Evolutionary conservation across 2,888 invertebrate genomes (phyloP).

Genomic region (Eucera pruinosa): DNA sequence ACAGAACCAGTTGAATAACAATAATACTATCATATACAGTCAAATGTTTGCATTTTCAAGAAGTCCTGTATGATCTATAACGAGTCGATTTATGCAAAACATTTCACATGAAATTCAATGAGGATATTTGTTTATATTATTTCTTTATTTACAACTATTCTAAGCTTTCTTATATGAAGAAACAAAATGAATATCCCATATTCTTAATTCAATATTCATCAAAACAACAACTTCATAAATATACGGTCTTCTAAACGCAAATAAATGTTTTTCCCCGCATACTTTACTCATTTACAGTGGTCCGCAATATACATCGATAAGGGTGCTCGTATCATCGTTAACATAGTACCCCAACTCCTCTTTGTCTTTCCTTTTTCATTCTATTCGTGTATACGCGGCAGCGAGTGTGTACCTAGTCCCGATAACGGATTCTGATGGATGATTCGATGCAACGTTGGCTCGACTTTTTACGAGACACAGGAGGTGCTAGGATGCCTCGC

Average conservation of each 20-base stretch:
- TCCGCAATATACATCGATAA: conserved; percentile 26
- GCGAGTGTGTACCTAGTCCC: not conserved
- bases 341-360: conserved; percentile 18
- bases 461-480: conserved; percentile 54
- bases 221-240: not conserved
- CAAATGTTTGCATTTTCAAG: too few relatives aligned
- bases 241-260: not conserved
- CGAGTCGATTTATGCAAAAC: too few relatives aligned
- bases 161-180: too few relatives aligned
- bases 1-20: too few relatives aligned
- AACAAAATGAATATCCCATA: too few relatives aligned
- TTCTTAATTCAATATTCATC: too few relatives aligned
- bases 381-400: not conserved
- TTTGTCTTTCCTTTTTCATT: not conserved
- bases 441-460: conserved; percentile 46
- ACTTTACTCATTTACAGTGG: conserved; percentile 30
- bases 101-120: too few relatives aligned
- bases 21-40: too few relatives aligned
- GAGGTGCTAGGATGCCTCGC: conserved; percentile 11
- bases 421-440: conserved; percentile 55
- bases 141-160: too few relatives aligned
- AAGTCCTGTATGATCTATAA: too few relatives aligned
- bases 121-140: too few relatives aligned
- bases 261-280: conserved; percentile 13
- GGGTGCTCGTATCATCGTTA: conserved; percentile 38